These are phyloP conservation scores for Epinotia demarniana DNA, from an alignment of 2,888 invertebrate genomes.

Conservation along the genomic window DNA sequence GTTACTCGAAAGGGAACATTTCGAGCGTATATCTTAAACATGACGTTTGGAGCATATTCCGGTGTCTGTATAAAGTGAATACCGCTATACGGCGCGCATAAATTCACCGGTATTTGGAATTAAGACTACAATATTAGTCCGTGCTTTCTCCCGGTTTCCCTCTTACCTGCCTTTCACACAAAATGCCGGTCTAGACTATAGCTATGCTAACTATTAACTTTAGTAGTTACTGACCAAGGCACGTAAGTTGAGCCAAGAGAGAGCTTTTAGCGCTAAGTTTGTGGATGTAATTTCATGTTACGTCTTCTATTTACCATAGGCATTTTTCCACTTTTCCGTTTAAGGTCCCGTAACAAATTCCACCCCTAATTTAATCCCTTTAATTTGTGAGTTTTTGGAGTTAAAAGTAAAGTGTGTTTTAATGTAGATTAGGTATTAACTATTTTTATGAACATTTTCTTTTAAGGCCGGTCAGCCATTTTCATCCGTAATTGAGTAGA, in stretches of 20 bases:
- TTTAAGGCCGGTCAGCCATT: too few species aligned
- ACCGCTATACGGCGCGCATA: constrained; percentile 21
- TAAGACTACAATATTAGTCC: constrained; percentile 38
- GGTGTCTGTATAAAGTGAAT: background rate
- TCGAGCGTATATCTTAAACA: background rate
- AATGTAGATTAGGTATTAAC: too few species aligned
- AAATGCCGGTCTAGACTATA: constrained; percentile 32
- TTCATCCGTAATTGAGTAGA: too few species aligned
- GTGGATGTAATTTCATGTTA: background rate
- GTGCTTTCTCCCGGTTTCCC: constrained; percentile 42
- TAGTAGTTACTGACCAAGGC: background rate
- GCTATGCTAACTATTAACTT: constrained; percentile 19
- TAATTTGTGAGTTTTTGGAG: too few species aligned
- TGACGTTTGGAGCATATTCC: background rate
- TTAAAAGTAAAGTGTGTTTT: too few species aligned
- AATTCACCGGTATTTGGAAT: constrained; percentile 32
- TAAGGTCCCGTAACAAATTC: too few species aligned
- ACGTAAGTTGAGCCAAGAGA: background rate
- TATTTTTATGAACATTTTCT: too few species aligned
- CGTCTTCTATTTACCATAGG: too few species aligned
- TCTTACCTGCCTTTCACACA: constrained; percentile 42
- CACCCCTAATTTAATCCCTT: too few species aligned
- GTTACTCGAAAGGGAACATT: too few species aligned
- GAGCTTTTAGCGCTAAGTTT: background rate
- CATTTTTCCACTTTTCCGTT: too few species aligned